These are phyloP conservation scores for Heliconius hermathena DNA, from an alignment of 1,140 invertebrate species.

Conservation along the genomic window DNA sequence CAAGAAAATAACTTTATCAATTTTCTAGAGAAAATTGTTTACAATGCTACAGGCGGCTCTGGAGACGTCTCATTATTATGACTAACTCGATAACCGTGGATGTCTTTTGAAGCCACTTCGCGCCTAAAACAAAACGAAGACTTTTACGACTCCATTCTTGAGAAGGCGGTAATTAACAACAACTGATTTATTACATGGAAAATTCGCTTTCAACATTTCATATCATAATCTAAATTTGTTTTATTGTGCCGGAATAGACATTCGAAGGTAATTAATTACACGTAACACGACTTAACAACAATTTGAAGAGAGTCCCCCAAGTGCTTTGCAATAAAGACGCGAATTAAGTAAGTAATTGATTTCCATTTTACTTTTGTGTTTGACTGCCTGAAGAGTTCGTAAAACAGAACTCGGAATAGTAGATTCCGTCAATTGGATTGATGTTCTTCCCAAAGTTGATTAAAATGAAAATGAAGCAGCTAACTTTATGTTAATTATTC, in stretches of 20 bases:
- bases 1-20: constrained; percentile 58
- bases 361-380: constrained; percentile 52
- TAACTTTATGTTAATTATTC: constrained; percentile 39
- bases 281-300: constrained; percentile 59
- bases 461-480: constrained; percentile 35
- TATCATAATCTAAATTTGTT: constrained; percentile 77
- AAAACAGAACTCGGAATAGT: constrained; percentile 35
- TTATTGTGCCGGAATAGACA: constrained; percentile 57
- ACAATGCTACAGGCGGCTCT: constrained; percentile 48
- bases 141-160: constrained; percentile 59
- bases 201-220: constrained; percentile 76
- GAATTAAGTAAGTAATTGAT: constrained; percentile 53
- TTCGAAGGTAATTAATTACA: constrained; percentile 68
- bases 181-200: constrained; percentile 72
- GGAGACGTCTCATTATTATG: constrained; percentile 54
- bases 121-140: constrained; percentile 60
- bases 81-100: constrained; percentile 59
- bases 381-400: constrained; percentile 40
- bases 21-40: constrained; percentile 55
- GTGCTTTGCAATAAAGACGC: constrained; percentile 56
- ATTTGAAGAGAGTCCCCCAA: constrained; percentile 53
- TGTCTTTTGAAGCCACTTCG: constrained; percentile 62
- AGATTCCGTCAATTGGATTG: constrained; percentile 42
- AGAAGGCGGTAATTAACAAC: constrained; percentile 73
- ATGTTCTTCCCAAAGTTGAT: constrained; percentile 38